Evolutionary conservation across 2,113 vertebrate genomes (phyloP).

Genomic region (Clinocottus analis): DNA sequence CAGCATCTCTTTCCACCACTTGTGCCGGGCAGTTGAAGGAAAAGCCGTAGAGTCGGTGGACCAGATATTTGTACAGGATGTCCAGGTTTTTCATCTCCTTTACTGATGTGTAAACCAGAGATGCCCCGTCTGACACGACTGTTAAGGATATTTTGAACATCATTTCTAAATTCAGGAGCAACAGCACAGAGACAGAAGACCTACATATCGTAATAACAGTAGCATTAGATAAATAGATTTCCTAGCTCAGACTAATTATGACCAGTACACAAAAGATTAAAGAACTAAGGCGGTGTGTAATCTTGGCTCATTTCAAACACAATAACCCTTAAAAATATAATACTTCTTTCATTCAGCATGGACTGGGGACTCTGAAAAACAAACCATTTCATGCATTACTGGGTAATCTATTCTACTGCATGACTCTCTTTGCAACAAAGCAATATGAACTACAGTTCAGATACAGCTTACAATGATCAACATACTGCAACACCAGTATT

Average conservation of each 20-base stretch:
- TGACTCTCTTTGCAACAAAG: constrained; percentile 29
- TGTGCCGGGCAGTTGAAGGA: constrained; percentile 92
- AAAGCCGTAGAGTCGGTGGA: constrained; percentile 97
- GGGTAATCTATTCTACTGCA: not conserved
- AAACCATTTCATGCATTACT: constrained; percentile 13
- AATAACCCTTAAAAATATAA: constrained; percentile 14
- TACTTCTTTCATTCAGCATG: not conserved
- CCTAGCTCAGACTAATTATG: not conserved
- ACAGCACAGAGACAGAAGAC: not conserved
- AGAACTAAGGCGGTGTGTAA: not conserved
- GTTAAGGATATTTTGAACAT: constrained; percentile 84
- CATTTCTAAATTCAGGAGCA: not conserved
- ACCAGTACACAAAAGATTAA: not conserved
- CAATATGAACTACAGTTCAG: constrained; percentile 22
- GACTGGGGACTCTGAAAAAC: constrained; percentile 16
- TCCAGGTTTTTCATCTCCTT: constrained; percentile 99
- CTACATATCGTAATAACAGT: not conserved
- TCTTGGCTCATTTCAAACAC: constrained; percentile 15
- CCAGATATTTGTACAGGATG: constrained; percentile 97
- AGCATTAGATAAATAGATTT: not conserved
- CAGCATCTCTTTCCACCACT: constrained; percentile 97
- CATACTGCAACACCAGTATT: not conserved
- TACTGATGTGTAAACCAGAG: constrained; percentile 98
- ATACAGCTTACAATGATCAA: not conserved
- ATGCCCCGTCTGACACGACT: constrained; percentile 89